Evolutionary conservation across 2,113 vertebrate genomes (phyloP).

Genomic region (Typhlomys cinereus): DNA sequence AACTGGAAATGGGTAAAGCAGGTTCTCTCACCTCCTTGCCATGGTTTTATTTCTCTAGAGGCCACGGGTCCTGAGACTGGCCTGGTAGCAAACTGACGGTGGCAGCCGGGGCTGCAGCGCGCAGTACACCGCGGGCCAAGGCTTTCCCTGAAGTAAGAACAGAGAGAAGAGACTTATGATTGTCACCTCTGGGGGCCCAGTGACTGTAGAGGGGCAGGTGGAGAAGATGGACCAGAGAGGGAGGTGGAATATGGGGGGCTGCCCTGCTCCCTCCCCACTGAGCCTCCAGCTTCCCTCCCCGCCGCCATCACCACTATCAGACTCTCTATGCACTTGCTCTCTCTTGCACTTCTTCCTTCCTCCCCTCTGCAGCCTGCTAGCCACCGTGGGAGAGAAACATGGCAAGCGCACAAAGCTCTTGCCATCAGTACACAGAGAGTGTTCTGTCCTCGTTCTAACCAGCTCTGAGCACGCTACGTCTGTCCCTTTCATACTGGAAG

Average conservation of each 20-base stretch:
- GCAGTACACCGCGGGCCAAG: neutral
- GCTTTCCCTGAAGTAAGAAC: neutral
- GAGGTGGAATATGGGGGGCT: neutral
- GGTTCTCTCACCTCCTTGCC: neutral
- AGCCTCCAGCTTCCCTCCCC: neutral
- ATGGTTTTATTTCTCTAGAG: neutral
- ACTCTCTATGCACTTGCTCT: neutral
- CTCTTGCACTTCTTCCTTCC: neutral
- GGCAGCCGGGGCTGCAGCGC: neutral
- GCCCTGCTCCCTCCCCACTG: neutral
- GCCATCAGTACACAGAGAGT: neutral
- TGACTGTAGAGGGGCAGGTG: neutral
- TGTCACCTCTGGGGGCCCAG: neutral
- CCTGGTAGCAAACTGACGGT: neutral
- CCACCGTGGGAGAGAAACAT: neutral
- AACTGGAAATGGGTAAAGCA: neutral
- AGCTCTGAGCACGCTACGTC: neutral
- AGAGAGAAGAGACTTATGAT: neutral
- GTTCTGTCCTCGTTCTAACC: neutral
- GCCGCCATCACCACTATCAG: neutral
- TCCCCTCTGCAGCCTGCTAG: neutral
- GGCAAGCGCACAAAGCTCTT: neutral
- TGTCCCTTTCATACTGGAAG: neutral
- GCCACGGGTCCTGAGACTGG: neutral
- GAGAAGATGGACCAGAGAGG: neutral